phyloP scores from a whole-genome alignment of 2,888 invertebrate species.

The Ophion slaviceki region DNA sequence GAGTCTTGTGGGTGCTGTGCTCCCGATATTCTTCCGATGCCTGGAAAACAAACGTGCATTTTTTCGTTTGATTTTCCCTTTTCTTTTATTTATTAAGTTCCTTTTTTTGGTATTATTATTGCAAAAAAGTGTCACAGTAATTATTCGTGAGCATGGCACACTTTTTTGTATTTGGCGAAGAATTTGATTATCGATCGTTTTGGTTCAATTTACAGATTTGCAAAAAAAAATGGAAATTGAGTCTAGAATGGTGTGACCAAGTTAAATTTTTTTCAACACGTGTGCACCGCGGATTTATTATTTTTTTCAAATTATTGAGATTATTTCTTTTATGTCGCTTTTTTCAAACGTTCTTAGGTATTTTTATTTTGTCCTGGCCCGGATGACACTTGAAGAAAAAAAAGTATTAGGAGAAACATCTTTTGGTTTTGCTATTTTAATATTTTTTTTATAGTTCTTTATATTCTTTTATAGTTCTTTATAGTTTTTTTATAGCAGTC shows the following conservation, averaged over 20 bases:
- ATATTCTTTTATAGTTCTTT: too few species aligned
- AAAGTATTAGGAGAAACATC: too few species aligned
- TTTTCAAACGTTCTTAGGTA: not conserved
- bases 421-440: too few species aligned
- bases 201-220: not conserved
- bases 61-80: not conserved
- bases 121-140: not conserved
- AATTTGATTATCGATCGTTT: not conserved
- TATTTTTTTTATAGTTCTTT: too few species aligned
- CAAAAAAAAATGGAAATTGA: not conserved
- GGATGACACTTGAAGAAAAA: too few species aligned
- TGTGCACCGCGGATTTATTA: not conserved
- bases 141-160: not conserved
- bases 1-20: constrained; percentile 80
- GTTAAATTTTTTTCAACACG: not conserved
- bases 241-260: not conserved
- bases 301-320: too few species aligned
- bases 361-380: not conserved
- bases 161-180: not conserved
- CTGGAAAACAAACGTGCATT: constrained; percentile 70
- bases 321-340: not conserved
- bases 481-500: not conserved
- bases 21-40: constrained; percentile 82
- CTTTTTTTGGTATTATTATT: not conserved
- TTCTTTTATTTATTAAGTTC: not conserved